These are phyloP conservation scores for Drosophila quinaria DNA, from an alignment of 2,888 invertebrate genomes.

Conservation along the genomic window DNA sequence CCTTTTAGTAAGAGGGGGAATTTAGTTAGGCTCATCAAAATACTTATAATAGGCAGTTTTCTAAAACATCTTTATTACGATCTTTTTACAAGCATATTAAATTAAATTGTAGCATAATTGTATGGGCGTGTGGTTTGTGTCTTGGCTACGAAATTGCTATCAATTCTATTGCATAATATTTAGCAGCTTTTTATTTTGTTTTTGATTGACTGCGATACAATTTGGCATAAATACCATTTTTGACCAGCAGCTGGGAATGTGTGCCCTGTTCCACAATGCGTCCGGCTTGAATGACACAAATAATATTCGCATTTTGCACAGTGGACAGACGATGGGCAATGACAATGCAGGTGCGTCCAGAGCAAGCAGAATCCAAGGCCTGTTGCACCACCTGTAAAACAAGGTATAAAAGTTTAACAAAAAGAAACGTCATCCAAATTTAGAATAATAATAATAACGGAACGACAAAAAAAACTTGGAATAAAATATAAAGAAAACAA, in stretches of 20 bases:
- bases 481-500: too few relatives aligned
- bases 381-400: slow-evolving; percentile 89
- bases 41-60: too few relatives aligned
- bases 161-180: slow-evolving; percentile 13
- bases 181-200: slow-evolving; percentile 44
- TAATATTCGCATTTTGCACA: slow-evolving; percentile 92
- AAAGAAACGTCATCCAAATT: too few relatives aligned
- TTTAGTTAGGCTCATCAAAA: too few relatives aligned
- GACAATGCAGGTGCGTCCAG: slow-evolving; percentile 93
- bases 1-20: too few relatives aligned
- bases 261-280: slow-evolving; percentile 91
- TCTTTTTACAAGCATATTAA: too few relatives aligned
- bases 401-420: neutral
- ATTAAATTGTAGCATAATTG: too few relatives aligned
- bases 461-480: too few relatives aligned
- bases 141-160: neutral
- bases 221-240: slow-evolving; percentile 89
- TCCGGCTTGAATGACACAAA: slow-evolving; percentile 93
- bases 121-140: too few relatives aligned
- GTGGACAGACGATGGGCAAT: slow-evolving; percentile 95
- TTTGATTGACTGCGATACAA: slow-evolving; percentile 88
- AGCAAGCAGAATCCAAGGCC: slow-evolving; percentile 92
- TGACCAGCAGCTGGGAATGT: slow-evolving; percentile 90
- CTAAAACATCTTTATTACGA: too few relatives aligned
- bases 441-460: too few relatives aligned